Base-by-base conservation (phyloP, 2,797 vertebrate species). In the Falco columbarius region DNA sequence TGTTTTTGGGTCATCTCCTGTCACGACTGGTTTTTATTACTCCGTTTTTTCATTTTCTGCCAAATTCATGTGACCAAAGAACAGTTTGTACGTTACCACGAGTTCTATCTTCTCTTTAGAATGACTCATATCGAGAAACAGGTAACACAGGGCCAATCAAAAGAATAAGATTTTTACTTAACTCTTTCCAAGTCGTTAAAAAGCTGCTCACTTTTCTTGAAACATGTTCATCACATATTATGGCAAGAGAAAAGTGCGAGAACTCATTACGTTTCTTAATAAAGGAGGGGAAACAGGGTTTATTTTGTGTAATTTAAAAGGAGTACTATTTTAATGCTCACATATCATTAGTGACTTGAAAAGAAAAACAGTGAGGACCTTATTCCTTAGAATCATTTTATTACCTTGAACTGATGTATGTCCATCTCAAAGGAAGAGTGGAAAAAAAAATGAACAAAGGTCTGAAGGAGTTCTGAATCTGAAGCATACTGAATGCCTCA, bases 361-460 rank as follows among this genome's bases (percentile, higher is more conserved):
- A 91, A 93, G 65, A 40, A 80, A 88, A 91, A 80, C 2, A 68
- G 10, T 24, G 61, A 93, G 92, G 75, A 84, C 66, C 80, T 90
- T 70, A 74, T 54, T 96, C 65, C 91, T 95, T 36, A 77, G 75
- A 88, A 86, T 71, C 46, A 52, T 58, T 90, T 94, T 58, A 74
- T 96, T 95, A 72, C 82, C 68, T 93, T 93, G 95, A 94, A 96
- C 82, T 49, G 76, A 91, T 40, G 27, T 40, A 54, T 65, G 62
- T 68, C 56, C 92, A 81, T 7, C 81, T 74, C 46, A 73, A 32
- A 75, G 71, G 84, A 63, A 82, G 79, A n/a, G 6, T 81, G 67
- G 52, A 65, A 81, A 65, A 59, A 51, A 68, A 67, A 91, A 74
- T 16, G 87, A 76, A 74, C 34, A 81, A 63, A 59, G 75, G 52